Evolutionary conservation across 2,888 invertebrate genomes (phyloP).

Genomic region (Watsonalla cultraria): DNA sequence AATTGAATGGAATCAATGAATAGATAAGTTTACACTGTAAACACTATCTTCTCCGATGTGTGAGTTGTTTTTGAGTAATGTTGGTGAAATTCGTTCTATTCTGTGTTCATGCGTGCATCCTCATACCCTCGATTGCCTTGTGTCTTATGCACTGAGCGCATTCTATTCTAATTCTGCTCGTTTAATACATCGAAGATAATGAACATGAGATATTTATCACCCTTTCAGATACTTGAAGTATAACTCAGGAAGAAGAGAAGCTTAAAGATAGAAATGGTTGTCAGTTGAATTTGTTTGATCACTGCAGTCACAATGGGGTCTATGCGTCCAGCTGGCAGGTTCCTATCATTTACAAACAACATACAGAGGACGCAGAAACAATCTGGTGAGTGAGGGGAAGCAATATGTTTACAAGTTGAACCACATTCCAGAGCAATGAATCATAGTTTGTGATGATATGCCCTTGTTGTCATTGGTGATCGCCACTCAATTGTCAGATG

Average conservation of each 20-base stretch:
- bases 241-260: conserved; percentile 26
- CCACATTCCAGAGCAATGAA: conserved; percentile 41
- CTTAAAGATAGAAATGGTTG: conserved; percentile 42
- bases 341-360: conserved; percentile 79
- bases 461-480: conserved; percentile 26
- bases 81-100: neutral
- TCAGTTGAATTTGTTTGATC: conserved; percentile 30
- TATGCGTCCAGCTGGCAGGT: conserved; percentile 80
- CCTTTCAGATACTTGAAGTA: conserved; percentile 48
- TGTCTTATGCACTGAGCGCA: conserved; percentile 41
- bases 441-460: conserved; percentile 35
- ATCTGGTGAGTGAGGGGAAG: conserved; percentile 56
- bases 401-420: conserved; percentile 14
- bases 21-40: no score
- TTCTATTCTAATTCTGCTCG: conserved; percentile 57
- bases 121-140: conserved; percentile 12
- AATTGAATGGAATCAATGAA: no score
- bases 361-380: conserved; percentile 79
- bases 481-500: neutral
- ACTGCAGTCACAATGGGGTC: conserved; percentile 73
- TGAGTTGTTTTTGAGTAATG: conserved; percentile 16
- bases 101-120: conserved; percentile 1
- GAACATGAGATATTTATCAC: conserved; percentile 39
- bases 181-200: conserved; percentile 28
- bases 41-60: conserved; percentile 5